Conservation (phyloP, 2,113 vertebrate genomes). For the Ondatra zibethicus region DNA sequence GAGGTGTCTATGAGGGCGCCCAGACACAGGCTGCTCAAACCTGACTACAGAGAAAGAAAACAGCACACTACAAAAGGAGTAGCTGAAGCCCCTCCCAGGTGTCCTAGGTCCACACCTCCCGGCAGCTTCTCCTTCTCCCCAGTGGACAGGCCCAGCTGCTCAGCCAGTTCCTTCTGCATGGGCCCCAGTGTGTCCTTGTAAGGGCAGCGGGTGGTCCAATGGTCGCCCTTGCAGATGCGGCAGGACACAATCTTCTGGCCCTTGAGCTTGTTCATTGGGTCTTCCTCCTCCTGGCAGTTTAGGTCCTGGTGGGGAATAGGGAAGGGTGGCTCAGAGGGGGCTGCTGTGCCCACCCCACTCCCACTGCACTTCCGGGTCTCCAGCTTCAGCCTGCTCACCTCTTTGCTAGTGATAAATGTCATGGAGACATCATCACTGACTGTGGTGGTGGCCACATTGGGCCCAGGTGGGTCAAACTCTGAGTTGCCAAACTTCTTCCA, state of each 20-base stretch:
- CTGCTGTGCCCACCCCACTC: rapidly evolving
- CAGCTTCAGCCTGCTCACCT: slow-evolving; percentile 83
- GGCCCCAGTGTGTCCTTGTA: slow-evolving; percentile 98
- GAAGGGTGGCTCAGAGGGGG: not conserved
- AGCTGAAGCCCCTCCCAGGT: rapidly evolving
- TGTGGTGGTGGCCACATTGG: slow-evolving; percentile 96
- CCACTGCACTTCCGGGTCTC: not conserved
- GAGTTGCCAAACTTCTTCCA: slow-evolving; percentile 99
- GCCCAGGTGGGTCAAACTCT: slow-evolving; percentile 93
- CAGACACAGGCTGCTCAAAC: not conserved
- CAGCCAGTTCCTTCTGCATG: slow-evolving; percentile 98
- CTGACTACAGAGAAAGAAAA: not conserved
- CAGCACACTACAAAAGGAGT: not conserved
- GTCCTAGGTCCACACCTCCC: slow-evolving; percentile 77
- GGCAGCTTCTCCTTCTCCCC: slow-evolving; percentile 95
- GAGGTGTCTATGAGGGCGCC: not conserved
- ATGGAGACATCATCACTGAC: slow-evolving; percentile 98
- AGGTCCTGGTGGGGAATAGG: slow-evolving; percentile 88
- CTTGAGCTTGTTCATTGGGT: slow-evolving; percentile 98
- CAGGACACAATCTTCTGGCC: slow-evolving; percentile 98
- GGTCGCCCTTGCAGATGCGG: slow-evolving; percentile 98
- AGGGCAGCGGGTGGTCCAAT: slow-evolving; percentile 98
- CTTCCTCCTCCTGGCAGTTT: slow-evolving; percentile 96
- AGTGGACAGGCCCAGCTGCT: slow-evolving; percentile 95
- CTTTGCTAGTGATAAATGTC: slow-evolving; percentile 98